A percentile compares a stretch with the other conserved stretches of the same genome.
phyloP scores from a whole-genome alignment of 2,113 vertebrate genomes.

The Ginglymostoma cirratum region DNA sequence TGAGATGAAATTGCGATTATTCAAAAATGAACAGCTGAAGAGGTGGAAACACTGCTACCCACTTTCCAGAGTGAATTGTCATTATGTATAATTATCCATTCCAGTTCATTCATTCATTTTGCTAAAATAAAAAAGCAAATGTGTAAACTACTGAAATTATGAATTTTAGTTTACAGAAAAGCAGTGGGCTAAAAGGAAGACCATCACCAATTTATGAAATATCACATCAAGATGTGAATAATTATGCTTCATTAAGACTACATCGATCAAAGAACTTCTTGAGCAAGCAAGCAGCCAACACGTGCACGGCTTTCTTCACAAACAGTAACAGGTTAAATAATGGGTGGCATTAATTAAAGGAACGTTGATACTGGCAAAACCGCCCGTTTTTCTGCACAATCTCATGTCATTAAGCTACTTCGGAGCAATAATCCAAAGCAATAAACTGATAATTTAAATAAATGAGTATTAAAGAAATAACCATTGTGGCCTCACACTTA shows the following conservation, averaged over 20 bases:
- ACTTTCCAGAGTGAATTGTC: neutral
- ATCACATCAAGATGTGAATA: neutral
- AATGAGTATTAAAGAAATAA: too few relatives aligned
- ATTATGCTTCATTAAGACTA: neutral
- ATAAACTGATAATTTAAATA: too few relatives aligned
- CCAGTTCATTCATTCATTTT: neutral
- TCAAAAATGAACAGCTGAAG: neutral
- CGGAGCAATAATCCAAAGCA: too few relatives aligned
- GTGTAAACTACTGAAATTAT: neutral
- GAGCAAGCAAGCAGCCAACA: too few relatives aligned
- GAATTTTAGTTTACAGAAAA: neutral
- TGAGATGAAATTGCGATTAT: conserved; percentile 26
- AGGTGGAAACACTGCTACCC: neutral
- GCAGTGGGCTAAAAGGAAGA: neutral
- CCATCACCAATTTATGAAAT: neutral
- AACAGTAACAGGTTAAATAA: neutral
- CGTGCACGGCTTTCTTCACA: neutral
- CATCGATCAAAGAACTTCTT: neutral
- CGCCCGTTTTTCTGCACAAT: neutral
- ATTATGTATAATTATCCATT: neutral
- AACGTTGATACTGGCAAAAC: neutral
- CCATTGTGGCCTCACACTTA: too few relatives aligned
- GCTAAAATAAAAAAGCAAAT: neutral
- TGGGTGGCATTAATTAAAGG: neutral
- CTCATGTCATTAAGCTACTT: too few relatives aligned